Evolutionary conservation across 1,140 invertebrate genomes (phyloP), one percentile per base, ranked within the genome.

Genomic region (Drosophila elegans): DNA sequence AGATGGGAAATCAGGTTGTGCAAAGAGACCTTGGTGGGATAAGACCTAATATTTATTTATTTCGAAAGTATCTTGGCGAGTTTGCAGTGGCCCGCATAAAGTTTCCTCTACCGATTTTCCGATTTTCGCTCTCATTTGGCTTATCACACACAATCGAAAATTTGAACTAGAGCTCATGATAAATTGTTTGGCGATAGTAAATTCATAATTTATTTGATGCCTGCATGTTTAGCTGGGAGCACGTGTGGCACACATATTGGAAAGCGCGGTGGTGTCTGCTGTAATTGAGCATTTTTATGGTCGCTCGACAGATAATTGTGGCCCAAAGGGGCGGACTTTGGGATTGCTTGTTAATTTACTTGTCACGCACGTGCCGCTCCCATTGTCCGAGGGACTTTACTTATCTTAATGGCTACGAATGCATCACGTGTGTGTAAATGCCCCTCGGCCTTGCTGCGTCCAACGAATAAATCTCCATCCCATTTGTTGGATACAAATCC

Each of bases 211-310:
- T 72, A 62, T 61, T 54, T 46, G 41, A 41, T 36, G 49, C 34
- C 39, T 45, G 49, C 34, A 44, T 45, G 46, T 39, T 25, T 25
- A 13, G 13, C 41, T 21, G 11, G 36, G 39, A 21, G 46, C 38
- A 27, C 44, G 34, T 64, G 49, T 49, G 36, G 41, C 13, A 3
- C 25, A 54, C 55, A 52, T 77, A 60, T 80, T 72, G 78, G 64
- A 53, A 61, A 73, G 64, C 79, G 60, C 51, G 66, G 60, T 76
- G 42, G 60, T 68, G 77, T 85, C 79, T 72, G 45, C 56, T 73
- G 77, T 85, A 84, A 84, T 83, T 75, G 77, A 67, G 55, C 79
- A 78, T 74, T 81, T 81, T 81, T 81, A 78, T 81, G 79, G 61
- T 62, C 74, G 79, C 79, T 84, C 84, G 72, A 51, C 76, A 80